These are phyloP conservation scores for Sialis lutaria DNA, from an alignment of 2,888 invertebrate species.

Conservation along the genomic window DNA sequence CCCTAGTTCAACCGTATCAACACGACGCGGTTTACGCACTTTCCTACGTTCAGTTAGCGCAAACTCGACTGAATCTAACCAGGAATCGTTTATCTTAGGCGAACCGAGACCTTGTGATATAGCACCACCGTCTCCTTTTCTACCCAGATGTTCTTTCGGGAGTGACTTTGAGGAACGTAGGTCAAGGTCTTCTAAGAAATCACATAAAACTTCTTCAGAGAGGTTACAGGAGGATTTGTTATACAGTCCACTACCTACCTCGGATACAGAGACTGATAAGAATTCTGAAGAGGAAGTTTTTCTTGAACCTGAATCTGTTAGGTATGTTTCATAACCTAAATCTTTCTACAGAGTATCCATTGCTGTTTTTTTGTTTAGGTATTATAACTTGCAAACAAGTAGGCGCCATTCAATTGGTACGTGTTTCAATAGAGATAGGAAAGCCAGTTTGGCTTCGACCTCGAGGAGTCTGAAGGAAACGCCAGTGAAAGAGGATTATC, in stretches of 20 bases:
- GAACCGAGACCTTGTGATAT: slow-evolving; percentile 54
- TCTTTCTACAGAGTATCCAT: too few species aligned
- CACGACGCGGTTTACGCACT: slow-evolving; percentile 26
- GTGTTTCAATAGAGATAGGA: slow-evolving; percentile 32
- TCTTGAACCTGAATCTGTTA: slow-evolving; percentile 30
- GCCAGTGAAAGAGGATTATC: slow-evolving; percentile 17
- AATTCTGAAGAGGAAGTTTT: slow-evolving; percentile 39
- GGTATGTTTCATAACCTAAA: slow-evolving; percentile 20
- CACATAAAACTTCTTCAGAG: slow-evolving; percentile 3
- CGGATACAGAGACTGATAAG: slow-evolving; percentile 19
- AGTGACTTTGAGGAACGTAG: neutral
- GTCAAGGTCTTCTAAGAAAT: neutral
- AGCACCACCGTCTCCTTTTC: slow-evolving; percentile 25
- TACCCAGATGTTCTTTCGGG: neutral
- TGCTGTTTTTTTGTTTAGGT: neutral
- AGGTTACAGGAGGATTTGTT: slow-evolving; percentile 13
- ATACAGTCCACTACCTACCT: slow-evolving; percentile 19
- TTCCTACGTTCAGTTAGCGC: slow-evolving; percentile 46
- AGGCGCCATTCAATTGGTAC: slow-evolving; percentile 51
- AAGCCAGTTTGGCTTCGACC: slow-evolving; percentile 15
- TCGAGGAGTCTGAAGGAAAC: neutral
- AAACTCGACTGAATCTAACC: slow-evolving; percentile 38
- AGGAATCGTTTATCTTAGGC: slow-evolving; percentile 47
- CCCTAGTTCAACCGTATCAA: slow-evolving; percentile 10
- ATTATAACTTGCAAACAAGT: slow-evolving; percentile 13